Percentiles rank a stretch among this genome's conserved stretches.
phyloP scores from a whole-genome alignment of 1,140 invertebrate genomes.

The Zaprionus camerounensis region DNA sequence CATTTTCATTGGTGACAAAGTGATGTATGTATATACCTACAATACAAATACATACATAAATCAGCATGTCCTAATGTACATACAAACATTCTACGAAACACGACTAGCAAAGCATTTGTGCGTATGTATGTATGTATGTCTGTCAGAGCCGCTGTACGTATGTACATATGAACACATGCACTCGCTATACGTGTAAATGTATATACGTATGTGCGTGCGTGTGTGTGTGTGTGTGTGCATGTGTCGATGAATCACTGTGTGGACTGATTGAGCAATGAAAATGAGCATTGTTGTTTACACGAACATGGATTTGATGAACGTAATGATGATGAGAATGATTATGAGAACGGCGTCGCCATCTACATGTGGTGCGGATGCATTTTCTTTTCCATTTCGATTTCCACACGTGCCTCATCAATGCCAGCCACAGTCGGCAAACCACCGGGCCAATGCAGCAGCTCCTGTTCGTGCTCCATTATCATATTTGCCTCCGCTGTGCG shows the following conservation, averaged over 20 bases:
- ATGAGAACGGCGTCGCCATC: constrained; percentile 7
- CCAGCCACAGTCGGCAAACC: constrained; percentile 89
- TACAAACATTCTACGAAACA: not conserved
- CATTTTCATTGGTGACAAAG: too few species aligned
- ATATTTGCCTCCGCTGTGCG: constrained; percentile 90
- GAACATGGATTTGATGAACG: not conserved
- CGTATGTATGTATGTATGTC: not conserved
- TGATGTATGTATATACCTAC: too few species aligned
- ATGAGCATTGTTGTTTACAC: not conserved
- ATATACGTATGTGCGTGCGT: constrained; percentile 4
- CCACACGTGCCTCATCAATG: constrained; percentile 88
- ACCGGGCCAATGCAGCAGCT: constrained; percentile 88
- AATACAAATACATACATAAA: too few species aligned
- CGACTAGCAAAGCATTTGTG: not conserved
- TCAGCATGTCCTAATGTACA: not conserved
- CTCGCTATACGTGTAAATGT: constrained; percentile 1
- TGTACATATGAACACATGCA: not conserved
- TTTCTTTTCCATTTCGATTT: constrained; percentile 88
- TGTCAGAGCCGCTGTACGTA: not conserved
- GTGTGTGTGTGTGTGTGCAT: not conserved
- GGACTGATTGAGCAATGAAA: constrained; percentile 12
- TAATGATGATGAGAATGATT: not conserved
- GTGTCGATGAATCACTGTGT: constrained; percentile 1
- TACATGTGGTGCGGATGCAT: constrained; percentile 86
- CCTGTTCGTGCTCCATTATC: constrained; percentile 90